These are phyloP conservation scores for Echinops telfairi DNA, from an alignment of 2,113 vertebrate genomes.

Conservation along the genomic window DNA sequence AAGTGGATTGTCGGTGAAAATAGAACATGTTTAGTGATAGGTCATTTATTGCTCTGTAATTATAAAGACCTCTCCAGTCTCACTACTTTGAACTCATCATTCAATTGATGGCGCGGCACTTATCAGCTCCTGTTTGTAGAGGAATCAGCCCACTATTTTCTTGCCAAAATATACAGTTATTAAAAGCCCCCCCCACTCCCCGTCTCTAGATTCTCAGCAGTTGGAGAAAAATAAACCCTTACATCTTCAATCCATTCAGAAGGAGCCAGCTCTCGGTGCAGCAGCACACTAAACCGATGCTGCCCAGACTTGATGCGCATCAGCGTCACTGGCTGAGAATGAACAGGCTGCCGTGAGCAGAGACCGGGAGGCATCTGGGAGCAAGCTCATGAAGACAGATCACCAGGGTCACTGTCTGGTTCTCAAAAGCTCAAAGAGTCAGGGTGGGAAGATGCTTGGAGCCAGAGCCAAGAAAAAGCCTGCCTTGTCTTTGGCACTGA, in stretches of 20 bases:
- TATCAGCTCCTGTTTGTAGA: not conserved
- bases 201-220: slow-evolving; percentile 48
- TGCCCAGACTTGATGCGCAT: not conserved
- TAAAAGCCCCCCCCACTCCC: not conserved
- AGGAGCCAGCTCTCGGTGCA: slow-evolving; percentile 21
- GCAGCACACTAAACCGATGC: slow-evolving; percentile 46
- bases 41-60: not conserved
- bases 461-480: slow-evolving; percentile 37
- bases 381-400: not conserved
- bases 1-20: not conserved
- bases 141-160: slow-evolving; percentile 13
- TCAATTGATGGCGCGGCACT: not conserved
- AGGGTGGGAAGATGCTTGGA: not conserved
- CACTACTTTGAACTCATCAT: not conserved
- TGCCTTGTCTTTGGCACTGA: not conserved
- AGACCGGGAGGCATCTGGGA: not conserved
- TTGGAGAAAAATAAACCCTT: slow-evolving; percentile 51
- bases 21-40: not conserved
- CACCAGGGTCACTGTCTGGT: not conserved
- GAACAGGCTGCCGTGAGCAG: not conserved
- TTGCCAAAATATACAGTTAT: slow-evolving; percentile 53
- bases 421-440: not conserved
- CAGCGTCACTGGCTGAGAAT: not conserved
- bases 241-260: slow-evolving; percentile 28
- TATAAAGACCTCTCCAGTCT: slow-evolving; percentile 26